phyloP scores from a whole-genome alignment of 2,113 vertebrate genomes.

The Brachionichthys hirsutus region DNA sequence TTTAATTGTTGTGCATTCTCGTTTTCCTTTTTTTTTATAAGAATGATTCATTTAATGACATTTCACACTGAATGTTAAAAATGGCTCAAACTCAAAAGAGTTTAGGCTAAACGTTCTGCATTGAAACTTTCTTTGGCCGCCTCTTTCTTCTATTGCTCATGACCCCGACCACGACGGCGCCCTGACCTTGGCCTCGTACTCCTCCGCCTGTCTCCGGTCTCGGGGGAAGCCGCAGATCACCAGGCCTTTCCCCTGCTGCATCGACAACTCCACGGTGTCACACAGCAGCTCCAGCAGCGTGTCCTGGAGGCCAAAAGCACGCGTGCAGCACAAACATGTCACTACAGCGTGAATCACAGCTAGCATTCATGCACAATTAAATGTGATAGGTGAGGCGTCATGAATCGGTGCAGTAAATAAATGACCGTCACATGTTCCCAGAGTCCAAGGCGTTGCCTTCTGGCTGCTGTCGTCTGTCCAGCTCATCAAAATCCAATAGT shows the following conservation, averaged over 20 bases:
- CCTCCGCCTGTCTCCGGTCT: constrained; percentile 83
- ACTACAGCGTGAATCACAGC: not conserved
- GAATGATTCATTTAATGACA: too few relatives aligned
- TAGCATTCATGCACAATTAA: too few relatives aligned
- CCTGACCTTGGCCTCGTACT: constrained; percentile 87
- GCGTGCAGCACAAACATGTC: not conserved
- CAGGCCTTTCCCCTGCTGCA: constrained; percentile 80
- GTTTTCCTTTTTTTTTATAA: not conserved
- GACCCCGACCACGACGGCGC: not conserved
- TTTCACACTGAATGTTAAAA: too few relatives aligned
- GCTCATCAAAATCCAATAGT: too few relatives aligned
- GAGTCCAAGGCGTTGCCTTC: too few relatives aligned
- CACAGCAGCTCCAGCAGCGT: constrained; percentile 84
- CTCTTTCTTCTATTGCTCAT: not conserved
- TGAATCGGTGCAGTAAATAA: too few relatives aligned
- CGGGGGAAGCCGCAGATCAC: constrained; percentile 87
- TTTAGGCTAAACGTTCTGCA: not conserved
- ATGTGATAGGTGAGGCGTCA: too few relatives aligned
- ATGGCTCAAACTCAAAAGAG: too few relatives aligned
- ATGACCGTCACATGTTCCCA: too few relatives aligned
- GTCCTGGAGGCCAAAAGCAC: constrained; percentile 67
- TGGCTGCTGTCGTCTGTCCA: too few relatives aligned
- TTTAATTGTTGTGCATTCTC: not conserved
- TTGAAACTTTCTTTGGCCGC: not conserved
- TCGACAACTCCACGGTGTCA: constrained; percentile 78